Conservation (phyloP, 2,797 vertebrate species). For the Austrolebias charrua region DNA sequence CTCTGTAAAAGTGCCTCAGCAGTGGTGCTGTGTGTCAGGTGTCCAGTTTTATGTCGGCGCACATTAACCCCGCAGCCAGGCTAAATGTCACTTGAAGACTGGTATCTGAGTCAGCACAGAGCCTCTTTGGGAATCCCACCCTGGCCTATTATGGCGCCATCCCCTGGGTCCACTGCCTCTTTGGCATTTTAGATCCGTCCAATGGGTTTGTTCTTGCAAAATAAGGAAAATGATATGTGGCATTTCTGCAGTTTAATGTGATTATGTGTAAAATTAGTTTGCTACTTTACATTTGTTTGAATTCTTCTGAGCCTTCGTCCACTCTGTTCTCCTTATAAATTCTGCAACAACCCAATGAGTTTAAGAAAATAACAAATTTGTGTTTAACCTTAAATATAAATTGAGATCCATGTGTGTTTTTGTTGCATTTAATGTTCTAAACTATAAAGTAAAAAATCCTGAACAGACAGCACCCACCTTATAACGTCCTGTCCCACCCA, state of each 20-base stretch:
- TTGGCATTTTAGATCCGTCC: slow-evolving; percentile 25
- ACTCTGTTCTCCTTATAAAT: neutral
- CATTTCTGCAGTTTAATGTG: neutral
- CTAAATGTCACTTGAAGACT: slow-evolving; percentile 73
- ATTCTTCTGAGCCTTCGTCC: too few relatives aligned
- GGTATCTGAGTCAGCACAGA: slow-evolving; percentile 69
- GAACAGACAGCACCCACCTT: neutral
- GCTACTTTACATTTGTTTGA: too few relatives aligned
- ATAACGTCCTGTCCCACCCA: slow-evolving; percentile 13
- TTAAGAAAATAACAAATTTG: neutral
- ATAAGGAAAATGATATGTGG: neutral
- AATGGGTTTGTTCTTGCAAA: neutral
- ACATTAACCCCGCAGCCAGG: slow-evolving; percentile 41
- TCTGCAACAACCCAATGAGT: neutral
- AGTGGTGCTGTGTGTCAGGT: slow-evolving; percentile 41
- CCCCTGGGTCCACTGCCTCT: slow-evolving; percentile 14
- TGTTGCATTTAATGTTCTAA: too few relatives aligned
- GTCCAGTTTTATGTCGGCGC: slow-evolving; percentile 47
- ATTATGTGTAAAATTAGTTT: too few relatives aligned
- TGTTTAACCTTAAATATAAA: too few relatives aligned
- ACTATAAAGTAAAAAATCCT: slow-evolving; percentile 12
- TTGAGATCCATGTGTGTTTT: too few relatives aligned
- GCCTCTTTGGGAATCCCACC: slow-evolving; percentile 54
- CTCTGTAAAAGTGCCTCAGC: slow-evolving; percentile 23
- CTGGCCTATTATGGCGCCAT: slow-evolving; percentile 72